These are phyloP conservation scores for Cottoperca gobio DNA, from an alignment of 2,797 vertebrate species.

Conservation along the genomic window DNA sequence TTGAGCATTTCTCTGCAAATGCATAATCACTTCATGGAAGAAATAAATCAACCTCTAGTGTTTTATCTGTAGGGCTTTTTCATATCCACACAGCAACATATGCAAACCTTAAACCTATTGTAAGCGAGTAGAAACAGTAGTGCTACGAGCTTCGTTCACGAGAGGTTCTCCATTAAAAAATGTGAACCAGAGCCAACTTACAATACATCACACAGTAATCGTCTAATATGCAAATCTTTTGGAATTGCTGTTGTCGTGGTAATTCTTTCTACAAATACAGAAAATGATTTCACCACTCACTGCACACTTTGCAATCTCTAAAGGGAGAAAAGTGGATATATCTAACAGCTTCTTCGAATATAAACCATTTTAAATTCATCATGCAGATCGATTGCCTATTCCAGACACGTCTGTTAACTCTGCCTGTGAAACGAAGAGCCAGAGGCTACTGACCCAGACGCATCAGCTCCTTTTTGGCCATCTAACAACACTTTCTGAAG, in stretches of 20 bases:
- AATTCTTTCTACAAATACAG: slow-evolving; percentile 12
- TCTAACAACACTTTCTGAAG: slow-evolving; percentile 69
- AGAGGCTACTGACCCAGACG: slow-evolving; percentile 69
- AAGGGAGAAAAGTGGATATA: slow-evolving; percentile 31
- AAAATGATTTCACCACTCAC: neutral
- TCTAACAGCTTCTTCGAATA: slow-evolving; percentile 43
- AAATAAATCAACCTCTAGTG: slow-evolving; percentile 27
- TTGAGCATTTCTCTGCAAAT: slow-evolving; percentile 37
- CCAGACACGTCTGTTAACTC: slow-evolving; percentile 68
- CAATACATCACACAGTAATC: neutral
- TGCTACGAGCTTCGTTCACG: neutral
- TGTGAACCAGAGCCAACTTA: slow-evolving; percentile 20
- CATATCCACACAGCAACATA: slow-evolving; percentile 8
- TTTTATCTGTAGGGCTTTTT: slow-evolving; percentile 16
- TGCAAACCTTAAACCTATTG: neutral
- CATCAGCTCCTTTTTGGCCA: slow-evolving; percentile 68
- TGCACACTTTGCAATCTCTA: slow-evolving; percentile 15
- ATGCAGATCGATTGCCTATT: slow-evolving; percentile 47
- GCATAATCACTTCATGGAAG: slow-evolving; percentile 49
- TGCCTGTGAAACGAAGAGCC: slow-evolving; percentile 72
- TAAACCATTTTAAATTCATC: slow-evolving; percentile 65
- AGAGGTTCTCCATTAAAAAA: slow-evolving; percentile 24
- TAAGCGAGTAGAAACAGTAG: slow-evolving; percentile 1
- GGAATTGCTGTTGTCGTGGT: neutral
- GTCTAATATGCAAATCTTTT: slow-evolving; percentile 3